Evolutionary conservation across 2,888 invertebrate species (phyloP).

Genomic region (Torymus aiolomorphi): DNA sequence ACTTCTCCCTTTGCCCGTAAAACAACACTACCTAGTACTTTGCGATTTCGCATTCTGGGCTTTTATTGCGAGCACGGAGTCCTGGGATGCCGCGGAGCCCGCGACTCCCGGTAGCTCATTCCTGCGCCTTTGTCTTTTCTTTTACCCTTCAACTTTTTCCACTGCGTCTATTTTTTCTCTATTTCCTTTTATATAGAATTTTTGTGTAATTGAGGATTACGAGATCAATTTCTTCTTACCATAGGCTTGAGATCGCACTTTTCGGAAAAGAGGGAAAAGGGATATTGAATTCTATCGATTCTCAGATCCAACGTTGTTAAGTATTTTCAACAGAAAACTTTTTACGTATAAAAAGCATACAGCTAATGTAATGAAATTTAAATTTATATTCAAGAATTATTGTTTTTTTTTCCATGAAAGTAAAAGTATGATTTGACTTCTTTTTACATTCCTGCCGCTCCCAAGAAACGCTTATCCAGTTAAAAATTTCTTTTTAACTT

Average conservation of each 20-base stretch:
- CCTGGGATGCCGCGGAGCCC: not conserved
- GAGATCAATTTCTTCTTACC: conserved; percentile 25
- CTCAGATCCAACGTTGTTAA: conserved; percentile 1
- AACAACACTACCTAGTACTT: conserved; percentile 43
- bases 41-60: conserved; percentile 46
- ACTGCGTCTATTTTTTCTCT: not conserved
- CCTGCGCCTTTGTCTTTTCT: conserved; percentile 3
- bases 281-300: conserved; percentile 21
- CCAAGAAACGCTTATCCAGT: no score
- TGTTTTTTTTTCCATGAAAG: no score
- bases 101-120: not conserved
- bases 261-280: conserved; percentile 11
- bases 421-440: no score
- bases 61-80: conserved; percentile 43
- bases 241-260: not conserved
- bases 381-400: no score
- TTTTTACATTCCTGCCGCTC: no score
- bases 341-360: not conserved
- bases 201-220: conserved; percentile 37
- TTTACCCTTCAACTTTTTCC: not conserved
- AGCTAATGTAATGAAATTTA: no score
- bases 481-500: no score
- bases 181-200: conserved; percentile 14
- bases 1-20: conserved; percentile 37
- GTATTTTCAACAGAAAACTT: not conserved